Evolutionary conservation across 2,113 vertebrate species (phyloP).

Genomic region (Petroica traversi): DNA sequence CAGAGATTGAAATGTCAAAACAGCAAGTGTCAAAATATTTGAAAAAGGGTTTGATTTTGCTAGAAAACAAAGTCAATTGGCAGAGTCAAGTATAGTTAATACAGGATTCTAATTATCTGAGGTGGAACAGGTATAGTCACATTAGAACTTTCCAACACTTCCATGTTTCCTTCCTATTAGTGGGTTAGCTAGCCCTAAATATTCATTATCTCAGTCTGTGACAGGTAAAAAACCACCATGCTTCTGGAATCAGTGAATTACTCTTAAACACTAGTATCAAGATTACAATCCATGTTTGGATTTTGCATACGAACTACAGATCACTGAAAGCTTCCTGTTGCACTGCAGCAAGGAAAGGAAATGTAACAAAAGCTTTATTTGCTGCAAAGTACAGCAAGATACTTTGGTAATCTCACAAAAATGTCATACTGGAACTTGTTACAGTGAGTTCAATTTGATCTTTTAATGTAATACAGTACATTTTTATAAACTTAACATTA

Average conservation of each 20-base stretch:
- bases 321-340: slow-evolving; percentile 58
- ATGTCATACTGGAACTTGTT: slow-evolving; percentile 69
- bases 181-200: slow-evolving; percentile 22
- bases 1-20: slow-evolving; percentile 9
- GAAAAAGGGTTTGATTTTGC: slow-evolving; percentile 17
- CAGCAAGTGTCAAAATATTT: slow-evolving; percentile 47
- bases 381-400: slow-evolving; percentile 62
- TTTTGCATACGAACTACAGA: slow-evolving; percentile 60
- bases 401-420: slow-evolving; percentile 56
- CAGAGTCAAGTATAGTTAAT: background rate
- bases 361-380: background rate
- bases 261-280: slow-evolving; percentile 15
- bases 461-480: slow-evolving; percentile 74
- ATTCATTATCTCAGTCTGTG: background rate
- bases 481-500: slow-evolving; percentile 71
- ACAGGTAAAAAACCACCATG: background rate
- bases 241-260: slow-evolving; percentile 24
- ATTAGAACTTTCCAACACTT: background rate
- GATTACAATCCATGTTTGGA: slow-evolving; percentile 12
- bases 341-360: slow-evolving; percentile 64
- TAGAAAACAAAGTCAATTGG: slow-evolving; percentile 14
- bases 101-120: background rate
- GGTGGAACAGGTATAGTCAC: background rate
- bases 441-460: slow-evolving; percentile 66
- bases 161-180: background rate